These are phyloP conservation scores for Nasonia giraulti DNA, from an alignment of 1,140 invertebrate species.

Conservation along the genomic window DNA sequence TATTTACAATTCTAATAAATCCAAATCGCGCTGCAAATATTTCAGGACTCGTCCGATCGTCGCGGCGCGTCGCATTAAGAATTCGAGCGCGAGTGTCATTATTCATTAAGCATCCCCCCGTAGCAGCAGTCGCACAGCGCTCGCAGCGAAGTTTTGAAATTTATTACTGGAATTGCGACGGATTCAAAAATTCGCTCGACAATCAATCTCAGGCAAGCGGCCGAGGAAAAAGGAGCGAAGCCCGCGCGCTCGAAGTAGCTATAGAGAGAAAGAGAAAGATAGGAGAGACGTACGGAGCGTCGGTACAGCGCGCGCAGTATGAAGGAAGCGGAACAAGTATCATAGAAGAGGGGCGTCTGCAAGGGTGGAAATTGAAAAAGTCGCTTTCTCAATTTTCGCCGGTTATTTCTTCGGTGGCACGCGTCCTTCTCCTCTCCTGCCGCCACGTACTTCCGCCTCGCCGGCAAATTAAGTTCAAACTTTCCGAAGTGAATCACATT, in stretches of 20 bases:
- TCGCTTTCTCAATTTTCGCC: conserved; percentile 38
- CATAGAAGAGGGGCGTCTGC: conserved; percentile 5
- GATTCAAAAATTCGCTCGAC: conserved; percentile 49
- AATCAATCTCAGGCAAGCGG: conserved; percentile 25
- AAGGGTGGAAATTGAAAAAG: conserved; percentile 49
- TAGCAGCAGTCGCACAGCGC: background rate
- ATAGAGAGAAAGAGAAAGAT: background rate
- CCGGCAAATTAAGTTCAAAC: conserved; percentile 54
- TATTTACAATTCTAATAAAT: background rate
- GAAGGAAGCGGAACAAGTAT: conserved; percentile 23
- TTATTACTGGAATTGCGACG: conserved; percentile 43
- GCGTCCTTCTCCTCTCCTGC: background rate
- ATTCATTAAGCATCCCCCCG: conserved; percentile 28
- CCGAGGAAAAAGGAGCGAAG: background rate
- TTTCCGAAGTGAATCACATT: conserved; percentile 50
- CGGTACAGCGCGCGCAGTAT: background rate
- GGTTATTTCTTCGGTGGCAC: conserved; percentile 41
- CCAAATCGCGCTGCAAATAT: background rate
- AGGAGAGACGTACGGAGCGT: background rate
- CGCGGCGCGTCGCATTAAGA: background rate
- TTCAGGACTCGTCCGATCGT: background rate
- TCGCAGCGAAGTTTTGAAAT: conserved; percentile 39
- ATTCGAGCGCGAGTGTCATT: conserved; percentile 28
- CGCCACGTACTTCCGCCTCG: conserved; percentile 21
- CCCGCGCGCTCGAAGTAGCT: no score